Base-by-base conservation (phyloP, 2,113 vertebrate genomes). In the Spheniscus mendiculus region DNA sequence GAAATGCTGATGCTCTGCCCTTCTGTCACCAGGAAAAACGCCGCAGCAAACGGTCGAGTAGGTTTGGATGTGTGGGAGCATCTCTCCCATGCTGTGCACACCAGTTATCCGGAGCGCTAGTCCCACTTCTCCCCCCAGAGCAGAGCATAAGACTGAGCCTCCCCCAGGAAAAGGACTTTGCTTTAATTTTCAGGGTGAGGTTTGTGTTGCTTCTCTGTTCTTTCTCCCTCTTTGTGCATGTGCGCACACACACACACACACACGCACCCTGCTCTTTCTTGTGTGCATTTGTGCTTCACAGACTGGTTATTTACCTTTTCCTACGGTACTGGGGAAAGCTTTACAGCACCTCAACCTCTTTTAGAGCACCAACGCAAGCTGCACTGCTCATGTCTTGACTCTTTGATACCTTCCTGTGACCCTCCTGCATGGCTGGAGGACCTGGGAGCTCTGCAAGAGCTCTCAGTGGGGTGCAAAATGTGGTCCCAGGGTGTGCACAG, bases 221-320 rank as follows among this genome's bases (percentile, higher is more conserved):
- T 53, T 88, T 59, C 36, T 49, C 20, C 18, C 10, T 70, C 22
- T 85, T 65, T 63, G 45, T 49, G n/a, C 10, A 1, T 4, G 6
- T 67, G 8, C 13, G 5, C 34, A 26, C 27, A 20, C 14, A 5
- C 42, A 42, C 42, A 40, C 14, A 42, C 26, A 27, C 14, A 15
- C 1, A 1, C 0, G 0, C 38, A 22, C 4, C 0, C 12, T n/a
- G 6, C 52, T 58, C 25, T 49, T 83, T 73, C 38, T 38, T 19
- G n/a, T 16, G 5, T 34, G 6, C 20, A 26, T 95, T 45, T 56
- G 27, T 80, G 45, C 38, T 55, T 59, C 47, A 30, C 36, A 65
- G 18, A 79, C 32, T 15, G 25, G 25, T 50, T 83, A 36, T 83
- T 94, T 70, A 29, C 30, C 30, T 83, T 61, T 61, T 49, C 26